phyloP scores from a whole-genome alignment of 2,888 invertebrate genomes.

The Aleiodes alternator region DNA sequence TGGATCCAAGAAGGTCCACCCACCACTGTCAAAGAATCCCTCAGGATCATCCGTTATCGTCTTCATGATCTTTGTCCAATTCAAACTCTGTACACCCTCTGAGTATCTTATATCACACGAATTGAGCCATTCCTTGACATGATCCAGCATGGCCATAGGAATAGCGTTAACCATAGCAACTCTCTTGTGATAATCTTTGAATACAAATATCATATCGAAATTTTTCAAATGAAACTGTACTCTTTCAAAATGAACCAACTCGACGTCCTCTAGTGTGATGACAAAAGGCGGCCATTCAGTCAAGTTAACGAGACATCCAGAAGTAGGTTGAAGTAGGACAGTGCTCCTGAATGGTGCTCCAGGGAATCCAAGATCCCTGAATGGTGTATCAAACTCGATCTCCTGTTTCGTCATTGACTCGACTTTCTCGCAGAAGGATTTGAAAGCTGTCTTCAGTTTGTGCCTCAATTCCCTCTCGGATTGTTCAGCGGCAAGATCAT shows the following conservation, averaged over 20 bases:
- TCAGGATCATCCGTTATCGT: constrained; percentile 99
- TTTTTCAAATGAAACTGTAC: constrained; percentile 99
- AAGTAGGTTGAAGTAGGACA: constrained; percentile 97
- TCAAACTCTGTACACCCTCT: constrained; percentile 98
- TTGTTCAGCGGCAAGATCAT: constrained; percentile 99
- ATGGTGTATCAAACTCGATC: constrained; percentile 99
- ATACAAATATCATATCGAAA: constrained; percentile 99
- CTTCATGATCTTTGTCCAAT: constrained; percentile 99
- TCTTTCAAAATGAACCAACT: constrained; percentile 98
- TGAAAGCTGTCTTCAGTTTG: constrained; percentile 98
- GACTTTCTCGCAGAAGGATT: constrained; percentile 98
- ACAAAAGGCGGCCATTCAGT: constrained; percentile 99
- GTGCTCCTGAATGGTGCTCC: constrained; percentile 98
- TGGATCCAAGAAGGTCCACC: constrained; percentile 99
- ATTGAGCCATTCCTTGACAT: constrained; percentile 99
- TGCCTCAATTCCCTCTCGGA: constrained; percentile 97
- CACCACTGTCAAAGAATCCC: constrained; percentile 98
- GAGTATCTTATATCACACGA: constrained; percentile 98
- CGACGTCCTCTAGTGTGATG: constrained; percentile 97
- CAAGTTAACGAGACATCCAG: constrained; percentile 97
- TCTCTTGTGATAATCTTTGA: constrained; percentile 97
- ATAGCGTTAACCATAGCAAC: constrained; percentile 99
- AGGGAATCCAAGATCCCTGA: constrained; percentile 97
- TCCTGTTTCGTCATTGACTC: constrained; percentile 97
- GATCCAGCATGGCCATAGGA: constrained; percentile 99